Evolutionary conservation across 2,797 vertebrate genomes (phyloP).

Genomic region (Anas georgica): DNA sequence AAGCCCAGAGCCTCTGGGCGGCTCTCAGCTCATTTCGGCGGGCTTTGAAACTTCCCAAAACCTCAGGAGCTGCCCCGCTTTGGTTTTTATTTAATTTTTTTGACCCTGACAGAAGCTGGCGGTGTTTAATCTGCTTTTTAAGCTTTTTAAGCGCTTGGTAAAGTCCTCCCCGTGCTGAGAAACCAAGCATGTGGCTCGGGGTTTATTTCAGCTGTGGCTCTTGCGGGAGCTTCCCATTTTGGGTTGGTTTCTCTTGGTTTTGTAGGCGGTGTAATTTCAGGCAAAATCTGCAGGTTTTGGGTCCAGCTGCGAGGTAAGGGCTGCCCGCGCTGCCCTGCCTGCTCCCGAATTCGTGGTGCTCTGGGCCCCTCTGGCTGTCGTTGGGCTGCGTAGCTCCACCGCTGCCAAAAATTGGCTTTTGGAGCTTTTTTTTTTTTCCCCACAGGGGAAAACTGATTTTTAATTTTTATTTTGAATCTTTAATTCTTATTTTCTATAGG

Average conservation of each 20-base stretch:
- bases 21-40: too few species aligned
- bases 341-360: too few species aligned
- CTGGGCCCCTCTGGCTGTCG: too few species aligned
- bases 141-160: background rate
- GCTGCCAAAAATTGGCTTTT: too few species aligned
- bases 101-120: background rate
- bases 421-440: too few species aligned
- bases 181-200: accelerated
- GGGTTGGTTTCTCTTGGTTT: background rate
- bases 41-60: background rate
- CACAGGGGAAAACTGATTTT: too few species aligned
- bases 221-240: background rate
- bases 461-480: too few species aligned
- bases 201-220: background rate
- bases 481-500: too few species aligned
- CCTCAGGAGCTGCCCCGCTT: accelerated
- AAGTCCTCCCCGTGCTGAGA: background rate
- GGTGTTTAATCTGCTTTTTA: too few species aligned
- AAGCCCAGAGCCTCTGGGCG: background rate
- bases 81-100: background rate
- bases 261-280: background rate
- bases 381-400: too few species aligned
- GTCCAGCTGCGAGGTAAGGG: background rate
- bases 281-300: accelerated
- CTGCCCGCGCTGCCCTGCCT: accelerated